A percentile compares a stretch with the other conserved stretches of the same genome.
Conservation (phyloP, 2,113 vertebrate genomes). For the Neodon shergylaensis region DNA sequence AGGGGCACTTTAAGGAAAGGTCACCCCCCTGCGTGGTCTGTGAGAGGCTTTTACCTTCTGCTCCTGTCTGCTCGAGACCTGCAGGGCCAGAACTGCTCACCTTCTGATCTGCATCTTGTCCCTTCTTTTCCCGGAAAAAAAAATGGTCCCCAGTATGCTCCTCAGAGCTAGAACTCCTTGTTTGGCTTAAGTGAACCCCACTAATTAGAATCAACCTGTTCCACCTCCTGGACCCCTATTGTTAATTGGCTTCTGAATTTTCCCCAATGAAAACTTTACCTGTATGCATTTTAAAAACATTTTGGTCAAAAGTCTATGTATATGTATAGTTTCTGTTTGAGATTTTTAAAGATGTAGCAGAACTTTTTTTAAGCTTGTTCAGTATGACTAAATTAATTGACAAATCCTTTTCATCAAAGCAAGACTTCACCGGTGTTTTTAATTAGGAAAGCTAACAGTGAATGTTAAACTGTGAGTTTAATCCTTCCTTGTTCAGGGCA, state of each 20-base stretch:
- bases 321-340: constrained; percentile 10
- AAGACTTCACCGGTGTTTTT: constrained; percentile 47
- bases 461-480: constrained; percentile 54
- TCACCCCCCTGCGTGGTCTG: constrained; percentile 74
- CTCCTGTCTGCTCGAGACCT: constrained; percentile 61
- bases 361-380: constrained; percentile 8
- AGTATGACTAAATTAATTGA: constrained; percentile 25
- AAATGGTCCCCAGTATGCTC: neutral
- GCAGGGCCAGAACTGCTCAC: neutral
- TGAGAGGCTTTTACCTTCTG: constrained; percentile 77
- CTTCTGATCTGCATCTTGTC: constrained; percentile 1
- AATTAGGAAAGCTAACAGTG: constrained; percentile 17
- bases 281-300: constrained; percentile 34
- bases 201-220: neutral
- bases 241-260: constrained; percentile 17
- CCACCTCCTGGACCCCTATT: neutral
- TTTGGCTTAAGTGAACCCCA: neutral
- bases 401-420: constrained; percentile 50
- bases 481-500: constrained; percentile 45
- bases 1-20: constrained; percentile 77
- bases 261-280: neutral
- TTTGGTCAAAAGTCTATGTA: constrained; percentile 22
- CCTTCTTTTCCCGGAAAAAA: neutral
- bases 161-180: neutral
- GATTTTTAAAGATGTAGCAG: constrained; percentile 28